These are phyloP conservation scores for Gymnocypris eckloni DNA, from an alignment of 2,797 vertebrate genomes.

Conservation along the genomic window DNA sequence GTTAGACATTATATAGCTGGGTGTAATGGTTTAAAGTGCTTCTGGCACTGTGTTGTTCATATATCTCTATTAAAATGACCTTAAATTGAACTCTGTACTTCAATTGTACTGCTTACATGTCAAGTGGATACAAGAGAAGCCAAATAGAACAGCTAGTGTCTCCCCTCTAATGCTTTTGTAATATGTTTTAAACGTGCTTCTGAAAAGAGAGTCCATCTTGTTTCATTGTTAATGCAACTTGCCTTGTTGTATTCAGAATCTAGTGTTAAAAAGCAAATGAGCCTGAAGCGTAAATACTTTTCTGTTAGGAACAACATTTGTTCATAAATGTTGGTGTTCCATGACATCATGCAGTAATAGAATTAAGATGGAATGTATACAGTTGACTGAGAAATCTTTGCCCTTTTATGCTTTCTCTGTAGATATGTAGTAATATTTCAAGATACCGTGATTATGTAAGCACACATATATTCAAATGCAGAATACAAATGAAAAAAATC, in stretches of 20 bases:
- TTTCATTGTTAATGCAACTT: slow-evolving; percentile 44
- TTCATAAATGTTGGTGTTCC: slow-evolving; percentile 2
- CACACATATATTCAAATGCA: neutral
- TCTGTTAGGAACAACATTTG: slow-evolving; percentile 30
- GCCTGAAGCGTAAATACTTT: neutral
- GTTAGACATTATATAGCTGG: slow-evolving; percentile 10
- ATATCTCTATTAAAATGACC: slow-evolving; percentile 33
- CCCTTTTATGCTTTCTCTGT: neutral
- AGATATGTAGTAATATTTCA: neutral
- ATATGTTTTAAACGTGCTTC: slow-evolving; percentile 42
- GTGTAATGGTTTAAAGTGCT: slow-evolving; percentile 37
- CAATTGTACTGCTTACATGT: slow-evolving; percentile 24
- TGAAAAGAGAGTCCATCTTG: slow-evolving; percentile 28
- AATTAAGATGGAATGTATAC: slow-evolving; percentile 30
- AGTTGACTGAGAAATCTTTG: neutral
- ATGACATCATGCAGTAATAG: slow-evolving; percentile 32
- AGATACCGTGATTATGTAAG: neutral
- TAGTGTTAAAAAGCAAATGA: slow-evolving; percentile 28
- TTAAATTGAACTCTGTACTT: slow-evolving; percentile 35
- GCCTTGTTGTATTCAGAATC: slow-evolving; percentile 10
- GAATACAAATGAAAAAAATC: neutral
- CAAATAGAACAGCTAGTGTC: slow-evolving; percentile 26
- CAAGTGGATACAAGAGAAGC: slow-evolving; percentile 38
- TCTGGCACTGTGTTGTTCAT: neutral
- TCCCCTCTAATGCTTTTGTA: slow-evolving; percentile 26